Evolutionary conservation across 2,888 invertebrate genomes (phyloP).

Genomic region (Agonopterix alstromeriana): DNA sequence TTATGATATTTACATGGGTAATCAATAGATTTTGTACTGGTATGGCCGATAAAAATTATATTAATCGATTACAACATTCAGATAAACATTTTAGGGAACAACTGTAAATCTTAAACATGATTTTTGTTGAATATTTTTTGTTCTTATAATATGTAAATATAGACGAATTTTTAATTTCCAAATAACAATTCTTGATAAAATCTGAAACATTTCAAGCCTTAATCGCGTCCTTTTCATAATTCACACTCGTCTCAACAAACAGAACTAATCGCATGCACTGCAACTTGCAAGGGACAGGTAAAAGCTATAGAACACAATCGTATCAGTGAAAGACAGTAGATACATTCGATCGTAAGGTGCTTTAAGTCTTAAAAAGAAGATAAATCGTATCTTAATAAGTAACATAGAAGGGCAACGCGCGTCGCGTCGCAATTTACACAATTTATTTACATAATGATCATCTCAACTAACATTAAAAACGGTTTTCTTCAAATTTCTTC

Average conservation of each 20-base stretch:
- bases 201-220: conserved; percentile 41
- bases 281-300: conserved; percentile 19
- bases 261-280: conserved; percentile 15
- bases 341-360: conserved; percentile 30
- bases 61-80: conserved; percentile 50
- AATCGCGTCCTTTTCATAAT: conserved; percentile 12
- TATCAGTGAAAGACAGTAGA: conserved; percentile 24
- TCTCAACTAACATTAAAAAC: conserved; percentile 57
- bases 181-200: conserved; percentile 57
- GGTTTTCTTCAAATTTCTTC: conserved; percentile 69
- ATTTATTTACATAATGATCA: conserved; percentile 45
- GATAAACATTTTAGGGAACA: conserved; percentile 49
- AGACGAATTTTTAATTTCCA: conserved; percentile 37
- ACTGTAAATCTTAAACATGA: conserved; percentile 43
- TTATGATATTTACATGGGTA: conserved; percentile 62
- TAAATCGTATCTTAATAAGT: conserved; percentile 35
- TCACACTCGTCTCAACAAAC: conserved; percentile 19
- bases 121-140: conserved; percentile 17
- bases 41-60: conserved; percentile 60
- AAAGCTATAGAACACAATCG: conserved; percentile 29
- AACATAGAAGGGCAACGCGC: conserved; percentile 25
- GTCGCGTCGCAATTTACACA: conserved; percentile 24
- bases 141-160: conserved; percentile 31
- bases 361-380: conserved; percentile 27
- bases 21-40: conserved; percentile 57